Evolutionary conservation across 2,797 vertebrate species (phyloP).

Genomic region (Alectoris magna): DNA sequence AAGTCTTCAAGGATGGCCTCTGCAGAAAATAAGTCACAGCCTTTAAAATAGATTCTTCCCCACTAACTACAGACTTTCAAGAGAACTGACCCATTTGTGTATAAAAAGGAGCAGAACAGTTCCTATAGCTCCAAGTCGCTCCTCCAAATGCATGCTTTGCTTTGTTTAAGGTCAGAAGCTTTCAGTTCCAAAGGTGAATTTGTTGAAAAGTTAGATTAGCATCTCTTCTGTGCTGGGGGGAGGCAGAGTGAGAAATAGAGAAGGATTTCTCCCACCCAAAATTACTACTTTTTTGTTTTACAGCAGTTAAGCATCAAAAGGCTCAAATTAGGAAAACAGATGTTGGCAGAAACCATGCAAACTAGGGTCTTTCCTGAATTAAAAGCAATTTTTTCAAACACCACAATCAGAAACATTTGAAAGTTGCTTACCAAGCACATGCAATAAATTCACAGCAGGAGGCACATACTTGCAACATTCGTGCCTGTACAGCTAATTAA

Average conservation of each 20-base stretch:
- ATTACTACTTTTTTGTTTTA: background rate
- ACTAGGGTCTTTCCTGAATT: conserved; percentile 15
- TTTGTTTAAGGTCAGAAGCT: background rate
- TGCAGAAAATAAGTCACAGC: background rate
- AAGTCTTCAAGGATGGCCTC: background rate
- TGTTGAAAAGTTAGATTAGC: background rate
- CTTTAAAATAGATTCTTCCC: background rate
- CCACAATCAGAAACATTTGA: conserved; percentile 16
- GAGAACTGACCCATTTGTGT: background rate
- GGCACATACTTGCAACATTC: conserved; percentile 25
- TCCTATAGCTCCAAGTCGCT: background rate
- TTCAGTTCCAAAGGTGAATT: background rate
- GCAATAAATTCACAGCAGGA: conserved; percentile 54
- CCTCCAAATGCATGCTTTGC: background rate
- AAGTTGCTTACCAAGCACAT: conserved; percentile 58
- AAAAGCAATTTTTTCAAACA: conserved; percentile 44
- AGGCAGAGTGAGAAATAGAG: background rate
- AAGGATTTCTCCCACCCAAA: background rate
- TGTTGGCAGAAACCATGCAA: background rate
- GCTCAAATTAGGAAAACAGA: conserved; percentile 29
- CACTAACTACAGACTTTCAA: background rate
- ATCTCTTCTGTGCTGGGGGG: background rate
- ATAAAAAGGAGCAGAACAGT: rapidly evolving
- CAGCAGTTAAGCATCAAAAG: conserved; percentile 39
- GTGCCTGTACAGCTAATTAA: conserved; percentile 47